Conservation (phyloP, 2,113 vertebrate species). For the Xenus cinereus region DNA sequence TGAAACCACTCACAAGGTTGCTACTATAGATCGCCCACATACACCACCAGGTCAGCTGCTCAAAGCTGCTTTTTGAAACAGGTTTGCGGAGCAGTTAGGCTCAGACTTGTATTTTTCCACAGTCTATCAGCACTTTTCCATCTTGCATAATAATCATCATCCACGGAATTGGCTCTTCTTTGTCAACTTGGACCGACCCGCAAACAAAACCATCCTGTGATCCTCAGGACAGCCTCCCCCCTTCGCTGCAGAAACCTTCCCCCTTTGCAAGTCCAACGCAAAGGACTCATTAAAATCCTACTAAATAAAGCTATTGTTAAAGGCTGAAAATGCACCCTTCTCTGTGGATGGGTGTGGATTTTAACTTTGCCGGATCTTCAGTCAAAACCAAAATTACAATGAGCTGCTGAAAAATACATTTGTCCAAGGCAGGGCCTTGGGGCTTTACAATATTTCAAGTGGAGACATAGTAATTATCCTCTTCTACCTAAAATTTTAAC, state of each 20-base stretch:
- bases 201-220: not conserved
- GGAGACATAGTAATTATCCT: conserved; percentile 28
- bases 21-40: not conserved
- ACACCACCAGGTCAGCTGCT: not conserved
- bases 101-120: conserved; percentile 36
- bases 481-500: not conserved
- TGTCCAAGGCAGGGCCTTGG: conserved; percentile 21
- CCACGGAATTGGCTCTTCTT: not conserved
- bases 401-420: conserved; percentile 50
- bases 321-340: not conserved
- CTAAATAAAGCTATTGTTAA: conserved; percentile 17
- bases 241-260: not conserved
- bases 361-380: conserved; percentile 1
- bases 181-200: not conserved
- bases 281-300: not conserved
- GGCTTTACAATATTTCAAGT: conserved; percentile 14
- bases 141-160: conserved; percentile 12
- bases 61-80: not conserved
- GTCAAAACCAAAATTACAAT: conserved; percentile 47
- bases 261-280: not conserved
- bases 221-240: not conserved
- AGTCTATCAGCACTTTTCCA: conserved; percentile 34
- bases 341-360: not conserved
- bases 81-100: not conserved
- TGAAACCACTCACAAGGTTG: not conserved